These are phyloP conservation scores for Penaeus chinensis DNA, from an alignment of 1,140 invertebrate species.

Conservation along the genomic window DNA sequence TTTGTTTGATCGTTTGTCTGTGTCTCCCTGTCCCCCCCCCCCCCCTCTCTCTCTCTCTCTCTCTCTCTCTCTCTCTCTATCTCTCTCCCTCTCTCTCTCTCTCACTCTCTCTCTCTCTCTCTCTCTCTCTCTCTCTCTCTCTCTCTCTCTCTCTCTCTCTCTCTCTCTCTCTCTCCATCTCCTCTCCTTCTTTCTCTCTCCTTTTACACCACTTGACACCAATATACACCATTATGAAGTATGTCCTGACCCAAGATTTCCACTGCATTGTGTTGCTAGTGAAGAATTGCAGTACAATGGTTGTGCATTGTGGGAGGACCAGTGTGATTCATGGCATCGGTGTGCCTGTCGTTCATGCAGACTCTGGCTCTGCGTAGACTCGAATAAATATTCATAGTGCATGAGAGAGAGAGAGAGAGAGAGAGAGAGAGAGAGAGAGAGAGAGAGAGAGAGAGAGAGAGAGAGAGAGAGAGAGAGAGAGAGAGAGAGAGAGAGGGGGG, in stretches of 20 bases:
- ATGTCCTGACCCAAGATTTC: too few relatives aligned
- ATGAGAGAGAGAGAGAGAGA: too few relatives aligned
- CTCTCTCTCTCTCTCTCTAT: too few relatives aligned
- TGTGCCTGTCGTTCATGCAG: too few relatives aligned
- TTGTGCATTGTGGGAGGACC: too few relatives aligned
- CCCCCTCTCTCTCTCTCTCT: not conserved
- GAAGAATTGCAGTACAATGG: too few relatives aligned
- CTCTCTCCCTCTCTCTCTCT: not conserved
- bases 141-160: not conserved
- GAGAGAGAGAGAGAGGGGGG: not conserved
- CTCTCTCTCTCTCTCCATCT: not conserved
- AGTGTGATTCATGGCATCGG: too few relatives aligned
- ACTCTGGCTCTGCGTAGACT: too few relatives aligned
- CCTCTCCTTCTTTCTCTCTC: not conserved
- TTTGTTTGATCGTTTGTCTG: not conserved
- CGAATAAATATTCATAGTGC: too few relatives aligned
- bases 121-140: not conserved
- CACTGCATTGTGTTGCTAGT: too few relatives aligned
- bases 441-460: not conserved
- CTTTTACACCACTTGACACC: not conserved
- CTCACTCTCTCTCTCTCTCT: not conserved
- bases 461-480: not conserved
- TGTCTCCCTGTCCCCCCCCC: not conserved
- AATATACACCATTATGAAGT: too few relatives aligned
- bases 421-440: not conserved